Percentiles rank a stretch among this genome's conserved stretches.
These are phyloP conservation scores for Aphis gossypii DNA, from an alignment of 1,140 invertebrate genomes.

Conservation along the genomic window DNA sequence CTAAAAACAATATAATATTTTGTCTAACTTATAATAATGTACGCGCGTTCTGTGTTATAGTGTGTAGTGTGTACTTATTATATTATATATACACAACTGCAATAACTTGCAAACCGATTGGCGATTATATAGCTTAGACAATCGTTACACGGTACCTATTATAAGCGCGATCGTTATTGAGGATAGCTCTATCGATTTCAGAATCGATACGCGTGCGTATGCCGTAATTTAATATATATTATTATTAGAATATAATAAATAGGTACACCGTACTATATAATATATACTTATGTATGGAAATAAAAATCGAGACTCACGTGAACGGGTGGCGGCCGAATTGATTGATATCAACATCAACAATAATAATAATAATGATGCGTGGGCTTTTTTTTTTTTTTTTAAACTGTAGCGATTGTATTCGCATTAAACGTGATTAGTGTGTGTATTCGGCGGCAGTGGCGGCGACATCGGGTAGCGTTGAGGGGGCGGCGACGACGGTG, in stretches of 20 bases:
- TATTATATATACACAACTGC: no score
- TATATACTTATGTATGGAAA: neutral
- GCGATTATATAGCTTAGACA: no score
- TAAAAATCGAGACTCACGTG: neutral
- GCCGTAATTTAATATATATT: neutral
- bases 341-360: constrained; percentile 8
- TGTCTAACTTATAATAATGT: neutral
- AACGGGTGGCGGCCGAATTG: neutral
- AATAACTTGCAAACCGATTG: neutral
- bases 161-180: neutral
- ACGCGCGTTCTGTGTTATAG: no score
- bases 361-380: neutral
- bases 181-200: neutral
- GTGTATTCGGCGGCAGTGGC: neutral
- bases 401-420: constrained; percentile 36
- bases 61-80: no score
- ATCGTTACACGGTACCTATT: neutral
- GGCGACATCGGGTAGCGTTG: neutral
- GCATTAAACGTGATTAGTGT: constrained; percentile 49
- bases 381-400: neutral
- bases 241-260: no score
- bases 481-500: neutral
- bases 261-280: neutral
- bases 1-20: neutral
- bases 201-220: neutral